Evolutionary conservation across 2,888 invertebrate genomes (phyloP), one percentile per base, ranked within the genome.

Genomic region (Onchidella celtica): DNA sequence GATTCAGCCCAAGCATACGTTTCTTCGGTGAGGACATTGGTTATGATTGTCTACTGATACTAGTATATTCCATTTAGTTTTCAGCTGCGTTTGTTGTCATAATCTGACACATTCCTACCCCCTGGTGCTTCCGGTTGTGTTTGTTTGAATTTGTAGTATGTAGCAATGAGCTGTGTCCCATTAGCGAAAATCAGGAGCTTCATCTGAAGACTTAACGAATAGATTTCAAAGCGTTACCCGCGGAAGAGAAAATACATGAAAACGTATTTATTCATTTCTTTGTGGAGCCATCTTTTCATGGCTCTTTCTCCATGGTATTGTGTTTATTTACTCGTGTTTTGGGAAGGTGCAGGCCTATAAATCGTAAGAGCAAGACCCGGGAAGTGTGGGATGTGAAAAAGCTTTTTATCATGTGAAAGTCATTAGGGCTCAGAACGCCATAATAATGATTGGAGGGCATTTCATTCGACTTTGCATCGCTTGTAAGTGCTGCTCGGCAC

Each of bases 401-500:
- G 47, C 47, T 47, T 47, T 47, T 47, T 47, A 47, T 47, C 47
- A 47, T 70, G 70, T 55, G 70, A 29, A 70, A 70, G 55, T 29
- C 70, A 29, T 70, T 70, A 17, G 32, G 17, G 27, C 21, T 55
- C 2, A 21, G 55, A 29, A 70, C 14, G 70, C 32, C 55, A 55
- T 70, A 70, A 70, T 70, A 70, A 55, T 29, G 55, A 55, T 70
- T 55, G n/a, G 68, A 70, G 29, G 29, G 29, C 47, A 47, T 47
- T 32, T 55, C 11, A 24, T 70, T 29, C 38, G 38, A 27, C 1
- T 24, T 70, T 17, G 29, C 70, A 70, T 55, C 55, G 17, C 47
- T 38, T 21, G 70, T 70, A 47, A 38, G 40, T 40, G 40, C 69
- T 40, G 17, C 69, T 29, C 36, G 55, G 47, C 47, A 47, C 32